Base-by-base conservation (phyloP, 1,140 invertebrate species). In the Sitobion miscanthi region DNA sequence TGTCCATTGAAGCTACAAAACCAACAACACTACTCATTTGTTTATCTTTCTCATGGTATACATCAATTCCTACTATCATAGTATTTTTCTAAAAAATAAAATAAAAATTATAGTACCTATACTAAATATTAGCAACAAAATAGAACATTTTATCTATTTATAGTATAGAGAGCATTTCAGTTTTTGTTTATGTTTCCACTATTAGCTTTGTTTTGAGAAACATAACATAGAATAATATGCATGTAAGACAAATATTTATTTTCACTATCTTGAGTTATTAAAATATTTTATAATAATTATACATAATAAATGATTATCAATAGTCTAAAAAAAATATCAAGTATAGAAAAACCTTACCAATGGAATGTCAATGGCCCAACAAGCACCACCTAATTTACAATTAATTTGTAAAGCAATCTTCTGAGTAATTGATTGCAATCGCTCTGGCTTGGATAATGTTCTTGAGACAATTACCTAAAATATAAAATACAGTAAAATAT, bases 341-440 rank as follows among this genome's bases (percentile, higher is more conserved):
- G 45, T 87, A 47, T 23, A 69, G 20, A 14, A 89, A 91, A n/a
- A 57, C 23, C 21, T 35, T 94, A 94, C 94, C 42, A 62, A 96
- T 3, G 98, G 99, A 94, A 99, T 98, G 69, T 96, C 95, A 0
- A 99, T 95, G 2, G 96, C 96, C 99, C 99, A 99, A 17, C 99
- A 95, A 3, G 98, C 97, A 14, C 99, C 99, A 45, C 99, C 99
- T 9, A 99, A 95, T 96, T 99, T 99, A 94, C 98, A 99, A 95
- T 99, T 99, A 86, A 99, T 99, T 96, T 99, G 99, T n/a, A 99
- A 95, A 0, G 97, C 96, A 91, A 99, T 98, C 96, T 99, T 99
- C 95, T 98, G 97, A 0, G 97, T 96, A 52, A 99, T 96, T 17
- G 97, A 96, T 5, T 97, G 96, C 47, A 98, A 95, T 95, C 97